Base-by-base conservation (phyloP, 2,888 invertebrate species). In the Anticlea derivata region DNA sequence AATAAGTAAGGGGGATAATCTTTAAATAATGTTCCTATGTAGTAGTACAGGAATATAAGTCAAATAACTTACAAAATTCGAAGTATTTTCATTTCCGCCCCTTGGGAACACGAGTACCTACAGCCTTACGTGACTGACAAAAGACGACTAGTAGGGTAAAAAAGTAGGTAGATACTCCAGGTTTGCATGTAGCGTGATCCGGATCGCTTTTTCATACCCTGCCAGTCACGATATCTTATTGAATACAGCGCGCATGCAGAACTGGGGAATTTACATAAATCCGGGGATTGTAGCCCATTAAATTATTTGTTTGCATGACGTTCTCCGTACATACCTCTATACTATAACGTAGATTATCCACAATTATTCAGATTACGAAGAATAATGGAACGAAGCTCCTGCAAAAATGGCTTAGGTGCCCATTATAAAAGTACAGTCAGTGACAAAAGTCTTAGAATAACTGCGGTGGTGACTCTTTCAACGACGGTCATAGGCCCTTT, bases 201-300 rank as follows among this genome's bases (percentile, higher is more conserved):
- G 77, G 75, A 68, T 75, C 75, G 76, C 78, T 83, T 81, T 82
- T 81, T 76, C 75, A 75, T 73, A 65, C 68, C 70, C 73, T 63
- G 71, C 41, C 48, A 26, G 85, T 86, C 89, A 88, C 89, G 88
- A 86, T 78, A 86, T 76, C 78, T 75, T 68, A 73, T 70, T 65
- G 68, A 63, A 58, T 63, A 59, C 55, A 24, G 66, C 59, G 65
- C 58, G 58, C 60, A 61, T 61, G 50, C 49, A 51, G 38, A 58
- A 54, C 60, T 65, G 44, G 55, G 55, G 60, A 47, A 75, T 77
- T 78, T 70, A 66, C 77, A 75, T 78, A 71, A 75, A 69, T 61
- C 60, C 60, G 57, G 65, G 67, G 66, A 67, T 54, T 54, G 57
- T 56, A 56, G 61, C 54, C 61, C 58, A 58, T 63, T 55, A 50